A percentile compares a stretch with the other conserved stretches of the same genome.
These are phyloP conservation scores for Manis crassicaudata DNA, from an alignment of 2,797 vertebrate genomes.

Conservation along the genomic window DNA sequence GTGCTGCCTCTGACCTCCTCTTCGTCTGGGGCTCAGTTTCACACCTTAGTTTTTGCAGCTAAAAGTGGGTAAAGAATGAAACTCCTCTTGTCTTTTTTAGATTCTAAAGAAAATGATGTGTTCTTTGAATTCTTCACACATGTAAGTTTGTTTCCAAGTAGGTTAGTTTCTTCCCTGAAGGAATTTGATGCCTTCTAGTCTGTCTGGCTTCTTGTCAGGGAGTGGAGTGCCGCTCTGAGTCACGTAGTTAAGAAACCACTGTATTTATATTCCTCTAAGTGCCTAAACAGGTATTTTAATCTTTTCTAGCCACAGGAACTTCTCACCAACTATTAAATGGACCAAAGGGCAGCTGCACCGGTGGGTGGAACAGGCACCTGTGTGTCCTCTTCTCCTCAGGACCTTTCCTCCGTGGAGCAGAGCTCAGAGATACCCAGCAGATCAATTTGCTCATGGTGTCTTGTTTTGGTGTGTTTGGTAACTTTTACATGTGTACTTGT, in stretches of 20 bases:
- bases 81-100: neutral
- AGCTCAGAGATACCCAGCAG: neutral
- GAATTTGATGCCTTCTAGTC: constrained; percentile 9
- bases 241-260: neutral
- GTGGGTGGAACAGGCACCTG: no score
- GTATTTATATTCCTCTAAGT: neutral
- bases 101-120: constrained; percentile 29
- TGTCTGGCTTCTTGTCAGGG: neutral
- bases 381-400: neutral
- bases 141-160: neutral
- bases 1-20: neutral
- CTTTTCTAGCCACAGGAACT: neutral
- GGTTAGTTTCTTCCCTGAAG: neutral
- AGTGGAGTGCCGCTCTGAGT: neutral
- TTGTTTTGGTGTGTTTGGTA: constrained; percentile 2
- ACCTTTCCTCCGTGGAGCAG: neutral
- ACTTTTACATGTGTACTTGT: neutral
- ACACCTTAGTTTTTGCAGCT: neutral
- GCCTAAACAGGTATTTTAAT: neutral
- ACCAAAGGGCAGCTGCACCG: neutral
- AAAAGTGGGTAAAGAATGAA: neutral
- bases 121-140: constrained; percentile 33
- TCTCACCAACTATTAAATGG: neutral
- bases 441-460: neutral
- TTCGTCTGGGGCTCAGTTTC: neutral